Percentiles rank a stretch among this genome's conserved stretches.
Evolutionary conservation across 1,140 invertebrate genomes (phyloP).

Genomic region (Armadillidium nasatum): DNA sequence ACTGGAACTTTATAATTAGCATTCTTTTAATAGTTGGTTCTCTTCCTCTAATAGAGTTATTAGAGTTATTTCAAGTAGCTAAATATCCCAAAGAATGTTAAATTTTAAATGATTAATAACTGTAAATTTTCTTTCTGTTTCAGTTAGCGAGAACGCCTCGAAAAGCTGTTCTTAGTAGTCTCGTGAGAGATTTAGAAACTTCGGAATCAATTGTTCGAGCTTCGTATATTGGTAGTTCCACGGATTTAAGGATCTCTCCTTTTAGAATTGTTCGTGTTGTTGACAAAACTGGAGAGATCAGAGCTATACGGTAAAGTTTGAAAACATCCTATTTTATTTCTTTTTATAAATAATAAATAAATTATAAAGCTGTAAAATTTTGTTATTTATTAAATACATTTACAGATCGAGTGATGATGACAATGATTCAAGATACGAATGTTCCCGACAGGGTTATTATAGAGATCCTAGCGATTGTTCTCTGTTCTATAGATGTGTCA

Average conservation of each 20-base stretch:
- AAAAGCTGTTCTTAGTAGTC: constrained; percentile 48
- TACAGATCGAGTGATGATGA: constrained; percentile 51
- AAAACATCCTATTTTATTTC: neutral
- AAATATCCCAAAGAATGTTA: too few species aligned
- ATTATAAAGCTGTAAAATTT: neutral
- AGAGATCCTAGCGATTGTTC: constrained; percentile 72
- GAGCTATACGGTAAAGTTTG: constrained; percentile 52
- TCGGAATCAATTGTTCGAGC: constrained; percentile 27
- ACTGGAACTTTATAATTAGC: too few species aligned
- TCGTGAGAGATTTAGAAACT: constrained; percentile 49
- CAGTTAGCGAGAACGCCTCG: constrained; percentile 55
- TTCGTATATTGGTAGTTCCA: constrained; percentile 18
- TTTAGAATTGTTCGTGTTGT: constrained; percentile 68
- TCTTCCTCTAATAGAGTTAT: too few species aligned
- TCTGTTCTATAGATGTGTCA: constrained; percentile 76
- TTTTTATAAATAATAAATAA: neutral
- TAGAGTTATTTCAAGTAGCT: too few species aligned
- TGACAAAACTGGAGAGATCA: constrained; percentile 65
- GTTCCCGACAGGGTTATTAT: constrained; percentile 71
- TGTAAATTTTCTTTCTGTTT: constrained; percentile 28
- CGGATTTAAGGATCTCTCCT: constrained; percentile 54
- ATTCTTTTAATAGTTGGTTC: too few species aligned
- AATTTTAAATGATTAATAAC: neutral
- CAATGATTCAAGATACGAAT: constrained; percentile 67
- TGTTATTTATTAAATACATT: neutral